Evolutionary conservation across 37 sponge, comb jelly and placozoan genomes (phyloP).

Genomic region (Chondrilla cf. caribensis): DNA sequence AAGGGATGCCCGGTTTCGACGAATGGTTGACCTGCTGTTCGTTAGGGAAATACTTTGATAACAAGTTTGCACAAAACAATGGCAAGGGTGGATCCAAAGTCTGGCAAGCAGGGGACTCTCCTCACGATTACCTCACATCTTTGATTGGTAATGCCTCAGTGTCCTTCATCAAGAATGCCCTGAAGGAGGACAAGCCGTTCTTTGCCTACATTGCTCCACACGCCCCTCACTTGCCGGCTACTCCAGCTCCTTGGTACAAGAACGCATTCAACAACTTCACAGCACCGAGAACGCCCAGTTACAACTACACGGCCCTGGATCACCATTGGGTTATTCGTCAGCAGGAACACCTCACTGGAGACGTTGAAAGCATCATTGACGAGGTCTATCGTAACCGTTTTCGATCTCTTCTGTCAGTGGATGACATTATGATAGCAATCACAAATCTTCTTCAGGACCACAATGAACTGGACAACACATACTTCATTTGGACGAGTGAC

Average conservation of each 20-base stretch:
- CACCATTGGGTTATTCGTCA: conserved; percentile 68
- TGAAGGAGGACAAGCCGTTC: conserved; percentile 42
- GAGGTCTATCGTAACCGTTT: conserved; percentile 59
- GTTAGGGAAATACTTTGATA: conserved; percentile 49
- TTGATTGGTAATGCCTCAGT: conserved; percentile 57
- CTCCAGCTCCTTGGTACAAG: conserved; percentile 80
- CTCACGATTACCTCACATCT: conserved; percentile 72
- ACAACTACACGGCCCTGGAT: conserved; percentile 54
- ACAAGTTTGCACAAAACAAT: conserved; percentile 35
- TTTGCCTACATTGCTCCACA: conserved; percentile 79
- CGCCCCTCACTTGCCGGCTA: conserved; percentile 79
- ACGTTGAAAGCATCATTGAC: conserved; percentile 28
- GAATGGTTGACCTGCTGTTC: conserved; percentile 58
- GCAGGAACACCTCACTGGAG: conserved; percentile 36
- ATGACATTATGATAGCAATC: conserved; percentile 59
- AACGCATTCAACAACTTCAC: conserved; percentile 27
- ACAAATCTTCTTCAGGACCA: conserved; percentile 33
- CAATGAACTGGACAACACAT: conserved; percentile 61
- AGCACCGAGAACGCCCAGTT: conserved; percentile 75
- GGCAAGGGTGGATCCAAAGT: background rate
- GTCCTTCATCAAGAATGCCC: conserved; percentile 40
- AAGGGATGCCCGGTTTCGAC: conserved; percentile 53
- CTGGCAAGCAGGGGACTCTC: conserved; percentile 4
- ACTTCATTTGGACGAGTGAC: conserved; percentile 74
- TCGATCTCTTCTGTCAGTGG: conserved; percentile 72